Evolutionary conservation across 2,888 invertebrate genomes (phyloP), one percentile per base, ranked within the genome.

Genomic region (Loripinus fragilis): DNA sequence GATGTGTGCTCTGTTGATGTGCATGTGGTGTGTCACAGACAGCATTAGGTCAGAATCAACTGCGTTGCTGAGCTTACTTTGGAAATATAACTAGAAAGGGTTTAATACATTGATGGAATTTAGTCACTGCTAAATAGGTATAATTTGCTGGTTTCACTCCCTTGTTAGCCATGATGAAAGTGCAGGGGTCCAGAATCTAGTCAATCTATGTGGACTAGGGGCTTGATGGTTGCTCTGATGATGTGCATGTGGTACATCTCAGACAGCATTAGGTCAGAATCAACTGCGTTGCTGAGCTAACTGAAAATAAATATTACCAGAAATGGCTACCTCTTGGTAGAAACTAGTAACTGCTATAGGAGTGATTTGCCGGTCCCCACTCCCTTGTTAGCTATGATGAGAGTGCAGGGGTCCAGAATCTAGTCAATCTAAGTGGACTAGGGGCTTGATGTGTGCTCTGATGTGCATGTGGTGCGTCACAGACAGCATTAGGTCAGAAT

Each of bases 341-440:
- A n/a, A n/a, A n/a, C n/a, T n/a, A n/a, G n/a, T n/a, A n/a, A n/a
- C n/a, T n/a, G n/a, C n/a, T n/a, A n/a, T n/a, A n/a, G n/a, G n/a
- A n/a, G n/a, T n/a, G n/a, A n/a, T n/a, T n/a, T n/a, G n/a, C n/a
- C n/a, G n/a, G n/a, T n/a, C n/a, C n/a, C n/a, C n/a, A n/a, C n/a
- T n/a, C n/a, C n/a, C n/a, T n/a, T 3, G 48, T 55, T n/a, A 55
- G 55, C 25, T 28, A 15, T 55, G 55, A 55, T 55, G 55, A 55
- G 23, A 55, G 15, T 55, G 55, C 55, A 55, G 55, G 55, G 55
- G 55, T 55, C 55, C 55, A 55, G 55, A 55, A 55, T 55, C 55
- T 55, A 55, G 55, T 28, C 28, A 28, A 55, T 55, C 55, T 25
- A 55, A 25, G 55, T 55, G 55, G 28, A 55, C 55, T 55, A 55